A percentile compares a stretch with the other conserved stretches of the same genome.
Evolutionary conservation across 2,797 vertebrate genomes (phyloP).

Genomic region (Eulemur coronatus): DNA sequence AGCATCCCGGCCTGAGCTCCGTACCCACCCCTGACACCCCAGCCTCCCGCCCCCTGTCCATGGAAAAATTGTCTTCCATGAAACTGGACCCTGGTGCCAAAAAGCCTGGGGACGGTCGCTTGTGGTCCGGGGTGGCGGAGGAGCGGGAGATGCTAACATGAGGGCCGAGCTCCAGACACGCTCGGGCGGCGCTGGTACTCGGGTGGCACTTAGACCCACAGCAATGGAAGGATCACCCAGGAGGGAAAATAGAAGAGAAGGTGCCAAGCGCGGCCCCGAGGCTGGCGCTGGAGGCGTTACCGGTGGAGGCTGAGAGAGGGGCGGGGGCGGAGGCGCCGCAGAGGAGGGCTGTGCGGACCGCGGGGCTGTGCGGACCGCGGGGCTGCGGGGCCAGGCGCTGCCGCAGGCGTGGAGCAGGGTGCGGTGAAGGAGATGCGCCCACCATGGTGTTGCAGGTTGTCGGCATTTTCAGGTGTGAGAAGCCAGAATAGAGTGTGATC

Average conservation of each 20-base stretch:
- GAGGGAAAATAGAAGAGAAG: not conserved
- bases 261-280: not conserved
- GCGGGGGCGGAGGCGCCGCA: too few species aligned
- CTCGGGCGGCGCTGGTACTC: not conserved
- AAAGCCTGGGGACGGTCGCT: too few species aligned
- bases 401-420: rapidly evolving
- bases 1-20: too few species aligned
- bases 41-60: too few species aligned
- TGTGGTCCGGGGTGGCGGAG: not conserved
- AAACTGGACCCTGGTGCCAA: too few species aligned
- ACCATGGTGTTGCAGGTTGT: not conserved
- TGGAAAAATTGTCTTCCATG: too few species aligned
- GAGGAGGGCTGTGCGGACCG: too few species aligned
- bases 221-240: not conserved
- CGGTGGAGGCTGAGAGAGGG: not conserved
- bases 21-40: too few species aligned
- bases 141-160: not conserved
- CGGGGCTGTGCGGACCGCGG: not conserved
- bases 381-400: too few species aligned
- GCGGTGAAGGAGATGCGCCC: too few species aligned
- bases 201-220: not conserved
- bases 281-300: not conserved
- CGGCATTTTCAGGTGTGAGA: not conserved
- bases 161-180: not conserved
- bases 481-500: not conserved